Percentiles rank a stretch among this genome's conserved stretches.
These are phyloP conservation scores for Petromus typicus DNA, from an alignment of 2,113 vertebrate genomes.

Conservation along the genomic window DNA sequence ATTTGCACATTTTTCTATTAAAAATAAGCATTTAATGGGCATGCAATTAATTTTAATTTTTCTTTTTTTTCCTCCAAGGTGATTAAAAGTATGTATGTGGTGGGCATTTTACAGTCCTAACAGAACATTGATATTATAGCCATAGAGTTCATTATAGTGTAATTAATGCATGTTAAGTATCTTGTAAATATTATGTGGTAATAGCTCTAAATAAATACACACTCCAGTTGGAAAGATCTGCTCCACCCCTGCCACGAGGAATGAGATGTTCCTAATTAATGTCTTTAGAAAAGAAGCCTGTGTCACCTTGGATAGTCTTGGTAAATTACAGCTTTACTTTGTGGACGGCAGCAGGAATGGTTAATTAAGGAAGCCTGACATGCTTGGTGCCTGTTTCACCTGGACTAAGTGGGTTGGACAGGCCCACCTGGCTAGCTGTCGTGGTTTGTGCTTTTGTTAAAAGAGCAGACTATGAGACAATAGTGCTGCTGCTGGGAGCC, in stretches of 20 bases:
- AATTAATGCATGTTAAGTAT: slow-evolving; percentile 88
- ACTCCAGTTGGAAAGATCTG: slow-evolving; percentile 82
- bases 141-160: slow-evolving; percentile 86
- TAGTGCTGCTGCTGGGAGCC: neutral
- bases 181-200: slow-evolving; percentile 89
- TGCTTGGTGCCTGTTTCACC: slow-evolving; percentile 73
- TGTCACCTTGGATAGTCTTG: slow-evolving; percentile 85
- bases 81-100: slow-evolving; percentile 72
- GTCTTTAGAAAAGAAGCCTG: slow-evolving; percentile 81
- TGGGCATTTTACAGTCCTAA: slow-evolving; percentile 76
- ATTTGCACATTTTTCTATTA: slow-evolving; percentile 85
- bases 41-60: slow-evolving; percentile 83
- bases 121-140: slow-evolving; percentile 80
- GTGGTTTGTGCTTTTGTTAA: slow-evolving; percentile 36
- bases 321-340: slow-evolving; percentile 80
- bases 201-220: slow-evolving; percentile 87
- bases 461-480: slow-evolving; percentile 15
- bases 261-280: slow-evolving; percentile 87
- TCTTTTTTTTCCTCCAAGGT: slow-evolving; percentile 63
- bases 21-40: slow-evolving; percentile 83
- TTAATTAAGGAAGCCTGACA: slow-evolving; percentile 80
- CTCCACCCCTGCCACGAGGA: slow-evolving; percentile 84
- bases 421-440: slow-evolving; percentile 56
- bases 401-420: slow-evolving; percentile 78
- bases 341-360: slow-evolving; percentile 66